These are phyloP conservation scores for Oncorhynchus keta DNA, from an alignment of 2,113 vertebrate species.

Conservation along the genomic window DNA sequence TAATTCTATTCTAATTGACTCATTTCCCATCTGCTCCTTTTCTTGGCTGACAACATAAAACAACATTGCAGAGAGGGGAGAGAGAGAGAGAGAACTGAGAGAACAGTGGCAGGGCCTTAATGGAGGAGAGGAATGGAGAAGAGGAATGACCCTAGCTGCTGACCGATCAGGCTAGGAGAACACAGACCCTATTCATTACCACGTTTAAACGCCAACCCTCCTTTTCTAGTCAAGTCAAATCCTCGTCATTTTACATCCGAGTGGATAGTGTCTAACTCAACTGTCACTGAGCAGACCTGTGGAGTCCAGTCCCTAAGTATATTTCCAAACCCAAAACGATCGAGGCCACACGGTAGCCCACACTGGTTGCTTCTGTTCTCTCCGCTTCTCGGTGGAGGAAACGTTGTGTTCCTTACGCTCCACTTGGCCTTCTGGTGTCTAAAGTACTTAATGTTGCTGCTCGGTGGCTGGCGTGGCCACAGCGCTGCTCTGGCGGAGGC, in stretches of 20 bases:
- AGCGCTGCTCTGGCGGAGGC: slow-evolving; percentile 66
- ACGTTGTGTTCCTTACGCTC: slow-evolving; percentile 73
- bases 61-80: slow-evolving; percentile 28
- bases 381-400: slow-evolving; percentile 2
- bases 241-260: slow-evolving; percentile 41
- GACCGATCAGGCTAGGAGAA: slow-evolving; percentile 33
- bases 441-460: slow-evolving; percentile 72
- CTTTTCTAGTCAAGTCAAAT: slow-evolving; percentile 45
- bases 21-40: slow-evolving; percentile 41
- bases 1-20: slow-evolving; percentile 32
- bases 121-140: background rate
- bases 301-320: too few relatives aligned
- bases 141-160: background rate
- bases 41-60: slow-evolving; percentile 38
- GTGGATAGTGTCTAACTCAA: background rate
- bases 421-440: slow-evolving; percentile 75
- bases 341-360: background rate
- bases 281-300: background rate
- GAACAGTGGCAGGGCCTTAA: slow-evolving; percentile 12
- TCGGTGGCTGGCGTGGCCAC: slow-evolving; percentile 67
- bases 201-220: background rate
- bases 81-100: slow-evolving; percentile 1
- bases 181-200: slow-evolving; percentile 22
- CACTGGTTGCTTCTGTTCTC: background rate
- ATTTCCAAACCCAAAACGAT: too few relatives aligned